Evolutionary conservation across 2,113 vertebrate species (phyloP).

Genomic region (Capricornis sumatraensis): DNA sequence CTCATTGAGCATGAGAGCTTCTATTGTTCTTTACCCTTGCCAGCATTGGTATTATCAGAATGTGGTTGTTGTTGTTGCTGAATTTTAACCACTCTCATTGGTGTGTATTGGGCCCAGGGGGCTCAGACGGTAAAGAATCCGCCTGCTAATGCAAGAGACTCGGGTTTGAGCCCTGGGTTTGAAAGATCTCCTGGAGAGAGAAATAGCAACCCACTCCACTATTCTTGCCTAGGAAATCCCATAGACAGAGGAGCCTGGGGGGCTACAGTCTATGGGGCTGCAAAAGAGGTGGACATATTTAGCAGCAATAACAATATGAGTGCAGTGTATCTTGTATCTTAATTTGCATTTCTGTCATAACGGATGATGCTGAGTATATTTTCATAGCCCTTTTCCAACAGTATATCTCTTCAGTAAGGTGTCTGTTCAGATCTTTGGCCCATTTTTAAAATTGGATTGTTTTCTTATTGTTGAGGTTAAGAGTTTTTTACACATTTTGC

Average conservation of each 20-base stretch:
- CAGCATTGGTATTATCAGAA: not conserved
- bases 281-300: not conserved
- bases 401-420: not conserved
- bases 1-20: not conserved
- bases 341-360: not conserved
- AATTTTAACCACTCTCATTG: not conserved
- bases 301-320: not conserved
- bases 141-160: not conserved
- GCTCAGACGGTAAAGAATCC: not conserved
- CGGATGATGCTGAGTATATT: not conserved
- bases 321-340: not conserved
- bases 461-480: not conserved
- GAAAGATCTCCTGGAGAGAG: not conserved
- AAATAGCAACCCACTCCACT: not conserved
- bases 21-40: not conserved
- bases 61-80: no score
- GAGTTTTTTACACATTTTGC: not conserved
- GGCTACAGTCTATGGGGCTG: not conserved
- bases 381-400: not conserved
- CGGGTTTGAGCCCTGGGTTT: not conserved
- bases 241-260: not conserved
- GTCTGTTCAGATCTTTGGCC: not conserved
- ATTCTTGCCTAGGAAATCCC: not conserved
- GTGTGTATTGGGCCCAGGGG: not conserved
- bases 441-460: not conserved